Evolutionary conservation across 2,888 invertebrate species (phyloP).

Genomic region (Drosophila villosipedis): DNA sequence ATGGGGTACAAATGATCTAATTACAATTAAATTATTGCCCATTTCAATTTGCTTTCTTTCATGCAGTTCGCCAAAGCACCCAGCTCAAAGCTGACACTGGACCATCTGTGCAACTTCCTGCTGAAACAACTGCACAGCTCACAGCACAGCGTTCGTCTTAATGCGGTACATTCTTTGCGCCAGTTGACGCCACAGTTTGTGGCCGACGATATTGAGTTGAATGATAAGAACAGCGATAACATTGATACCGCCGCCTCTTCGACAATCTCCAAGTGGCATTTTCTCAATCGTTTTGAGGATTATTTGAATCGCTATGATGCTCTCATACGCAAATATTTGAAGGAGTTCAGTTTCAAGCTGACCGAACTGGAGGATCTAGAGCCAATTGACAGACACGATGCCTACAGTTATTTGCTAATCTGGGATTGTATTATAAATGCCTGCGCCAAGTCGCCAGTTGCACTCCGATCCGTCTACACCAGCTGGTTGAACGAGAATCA

Average conservation of each 20-base stretch:
- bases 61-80: constrained; percentile 79
- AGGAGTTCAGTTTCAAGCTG: constrained; percentile 84
- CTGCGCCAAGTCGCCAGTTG: constrained; percentile 89
- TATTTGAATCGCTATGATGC: constrained; percentile 79
- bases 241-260: constrained; percentile 51
- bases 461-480: constrained; percentile 90
- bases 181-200: constrained; percentile 80
- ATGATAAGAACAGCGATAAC: constrained; percentile 76
- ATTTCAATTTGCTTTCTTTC: not conserved
- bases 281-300: constrained; percentile 80
- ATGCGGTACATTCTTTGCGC: constrained; percentile 72
- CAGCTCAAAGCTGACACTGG: constrained; percentile 67
- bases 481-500: constrained; percentile 87
- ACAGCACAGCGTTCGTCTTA: constrained; percentile 73
- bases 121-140: constrained; percentile 78
- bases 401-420: constrained; percentile 89
- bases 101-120: constrained; percentile 81
- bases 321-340: constrained; percentile 77
- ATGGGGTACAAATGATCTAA: constrained; percentile 58
- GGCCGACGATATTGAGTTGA: constrained; percentile 77
- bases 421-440: constrained; percentile 90
- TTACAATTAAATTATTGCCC: not conserved
- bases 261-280: constrained; percentile 78
- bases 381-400: constrained; percentile 72
- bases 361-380: constrained; percentile 82